Percentiles rank a stretch among this genome's conserved stretches.
These are phyloP conservation scores for Ormyrus pomaceus DNA, from an alignment of 2,888 invertebrate genomes.

Conservation along the genomic window DNA sequence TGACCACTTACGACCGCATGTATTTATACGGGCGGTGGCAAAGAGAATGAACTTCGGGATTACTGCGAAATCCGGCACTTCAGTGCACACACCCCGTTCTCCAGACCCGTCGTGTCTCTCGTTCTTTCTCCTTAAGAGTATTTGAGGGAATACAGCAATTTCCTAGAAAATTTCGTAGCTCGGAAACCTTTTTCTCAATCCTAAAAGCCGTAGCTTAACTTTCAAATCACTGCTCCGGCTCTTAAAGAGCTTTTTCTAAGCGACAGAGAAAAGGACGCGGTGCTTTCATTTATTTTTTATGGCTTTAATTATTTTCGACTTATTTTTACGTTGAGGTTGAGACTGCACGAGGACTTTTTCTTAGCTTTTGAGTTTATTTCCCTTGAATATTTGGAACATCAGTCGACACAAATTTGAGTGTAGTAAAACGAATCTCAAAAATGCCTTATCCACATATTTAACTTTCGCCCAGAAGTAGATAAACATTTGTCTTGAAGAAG, in stretches of 20 bases:
- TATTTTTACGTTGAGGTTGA: background rate
- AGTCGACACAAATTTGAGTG: no score
- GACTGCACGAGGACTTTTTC: background rate
- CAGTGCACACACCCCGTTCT: conserved; percentile 29
- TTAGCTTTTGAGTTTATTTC: no score
- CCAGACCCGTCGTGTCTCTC: conserved; percentile 6
- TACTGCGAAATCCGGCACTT: conserved; percentile 52
- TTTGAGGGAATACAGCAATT: conserved; percentile 51
- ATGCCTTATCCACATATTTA: no score
- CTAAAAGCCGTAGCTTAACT: conserved; percentile 54
- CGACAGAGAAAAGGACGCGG: background rate
- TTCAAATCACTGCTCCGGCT: conserved; percentile 52
- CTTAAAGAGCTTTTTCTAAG: conserved; percentile 30
- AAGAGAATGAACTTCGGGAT: conserved; percentile 47
- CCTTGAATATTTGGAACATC: no score
- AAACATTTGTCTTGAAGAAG: no score
- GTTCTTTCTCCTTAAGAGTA: conserved; percentile 25
- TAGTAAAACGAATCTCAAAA: no score
- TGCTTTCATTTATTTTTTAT: conserved; percentile 23
- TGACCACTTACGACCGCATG: conserved; percentile 13
- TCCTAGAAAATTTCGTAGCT: conserved; percentile 52
- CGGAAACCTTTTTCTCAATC: conserved; percentile 47
- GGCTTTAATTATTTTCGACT: conserved; percentile 18
- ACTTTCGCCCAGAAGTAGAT: no score
- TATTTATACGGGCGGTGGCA: conserved; percentile 1